Base-by-base conservation (phyloP, 2,113 vertebrate genomes). In the Caretta caretta region DNA sequence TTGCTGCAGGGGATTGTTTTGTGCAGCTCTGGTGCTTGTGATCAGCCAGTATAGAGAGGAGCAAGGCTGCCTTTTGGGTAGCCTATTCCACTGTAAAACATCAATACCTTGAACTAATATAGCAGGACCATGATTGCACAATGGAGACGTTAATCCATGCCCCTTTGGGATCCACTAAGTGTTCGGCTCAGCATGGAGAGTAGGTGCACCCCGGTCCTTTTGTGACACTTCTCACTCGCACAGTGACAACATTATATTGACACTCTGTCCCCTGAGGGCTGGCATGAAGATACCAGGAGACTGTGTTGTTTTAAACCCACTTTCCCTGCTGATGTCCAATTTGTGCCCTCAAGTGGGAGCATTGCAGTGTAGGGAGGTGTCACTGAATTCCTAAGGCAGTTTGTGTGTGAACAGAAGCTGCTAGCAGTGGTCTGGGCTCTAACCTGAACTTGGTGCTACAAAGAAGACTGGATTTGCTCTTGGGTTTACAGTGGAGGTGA, bases 391-490 rank as follows among this genome's bases (percentile, higher is more conserved):
- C 14, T n/a, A 1, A 65, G 1, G 24, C 84, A 0, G 49, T 22
- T 4, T 5, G 2, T 10, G 51, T 22, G 0, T 6, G 51, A 56
- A 3, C 56, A 0, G 93, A 69, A 90, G 92, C 89, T 13, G 35
- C 72, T 27, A 49, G 92, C 35, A 0, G 75, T 85, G 75, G 89
- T 62, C 94, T 46, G 6, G 8, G 90, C 38, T 95, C 31, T 94
- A 56, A 91, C 84, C 92, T 14, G 96, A 76, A 0, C 89, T 75
- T 86, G 83, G 62, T 88, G 85, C 90, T 84, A 20, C 87, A 48
- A 93, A 92, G 17, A 92, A 83, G 90, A 17, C 7, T n/a, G 93
- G 94, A 20, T 94, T 95, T 48, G 92, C 93, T 83, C n/a, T 22
- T 29, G 88, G 83, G 8, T 96, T 96, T 93, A 6, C 16, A 78